Base-by-base conservation (phyloP, 2,113 vertebrate species). In the Gambusia holbrooki region DNA sequence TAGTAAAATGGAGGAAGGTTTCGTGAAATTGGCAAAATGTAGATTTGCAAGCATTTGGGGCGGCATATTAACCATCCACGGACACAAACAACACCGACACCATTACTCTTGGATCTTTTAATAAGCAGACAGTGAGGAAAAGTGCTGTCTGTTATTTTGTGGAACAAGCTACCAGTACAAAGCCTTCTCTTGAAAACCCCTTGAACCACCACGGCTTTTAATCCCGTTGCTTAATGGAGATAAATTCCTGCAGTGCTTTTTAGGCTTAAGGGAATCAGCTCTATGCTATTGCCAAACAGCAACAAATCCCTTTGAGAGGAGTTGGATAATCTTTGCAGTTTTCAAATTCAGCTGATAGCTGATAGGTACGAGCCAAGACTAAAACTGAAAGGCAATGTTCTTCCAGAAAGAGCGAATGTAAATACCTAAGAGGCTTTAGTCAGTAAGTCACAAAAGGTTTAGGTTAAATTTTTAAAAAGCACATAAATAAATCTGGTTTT, bases 141-240 rank as follows among this genome's bases (percentile, higher is more conserved):
- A 66, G 68, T 51, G 33, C 61, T 67, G 74, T 79, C 70, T 69
- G 45, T 22, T 48, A 30, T n/a, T 62, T 54, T 68, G 40, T 32
- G 77, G 45, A 74, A 76, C 67, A 73, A 58, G 45, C 81, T 54
- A 48, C 58, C n/a, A 32, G 29, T 62, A 77, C 61, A 78, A 74
- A 85, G 76, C 29, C 42, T 60, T 48, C 75, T 75, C 66, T 72
- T 68, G 58, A 82, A 84, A 85, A 81, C 61, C 58, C 70, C 80
- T 84, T 87, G 66, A 92, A 89, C 79, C 77, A 74, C 80, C 71
- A 67, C 71, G 84, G 71, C 72, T 84, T 92, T 92, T 90, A 92
- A 94, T 92, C 82, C 85, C 66, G 66, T 90, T 91, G 90, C 80
- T 75, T 88, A 93, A 92, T 92, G 86, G 82, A 84, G 90, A 93